Conservation (phyloP, 35 echinoderm and acorn worm species). For the Acanthaster planci region DNA sequence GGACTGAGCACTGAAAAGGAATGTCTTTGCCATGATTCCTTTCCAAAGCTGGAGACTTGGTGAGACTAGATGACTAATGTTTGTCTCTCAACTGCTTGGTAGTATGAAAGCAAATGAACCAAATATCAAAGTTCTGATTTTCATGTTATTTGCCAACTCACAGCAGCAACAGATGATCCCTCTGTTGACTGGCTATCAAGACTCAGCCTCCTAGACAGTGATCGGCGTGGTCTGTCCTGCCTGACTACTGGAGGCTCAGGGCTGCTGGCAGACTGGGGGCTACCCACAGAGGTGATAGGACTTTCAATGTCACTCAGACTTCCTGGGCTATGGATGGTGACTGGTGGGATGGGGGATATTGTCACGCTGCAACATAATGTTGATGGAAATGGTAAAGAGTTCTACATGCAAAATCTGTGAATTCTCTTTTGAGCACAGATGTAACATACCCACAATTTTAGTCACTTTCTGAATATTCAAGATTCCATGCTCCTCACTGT, state of each 20-base stretch:
- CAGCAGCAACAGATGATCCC: slow-evolving; percentile 56
- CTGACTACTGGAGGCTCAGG: slow-evolving; percentile 19
- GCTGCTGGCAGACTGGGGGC: slow-evolving; percentile 52
- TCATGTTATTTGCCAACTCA: slow-evolving; percentile 49
- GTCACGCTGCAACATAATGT: slow-evolving; percentile 40
- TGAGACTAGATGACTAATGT: too few relatives aligned
- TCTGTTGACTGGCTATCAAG: slow-evolving; percentile 92
- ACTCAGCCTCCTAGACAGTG: slow-evolving; percentile 69
- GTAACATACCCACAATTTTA: too few relatives aligned
- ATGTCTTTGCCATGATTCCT: too few relatives aligned
- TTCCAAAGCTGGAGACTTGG: too few relatives aligned
- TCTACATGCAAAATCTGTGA: too few relatives aligned
- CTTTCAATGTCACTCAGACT: slow-evolving; percentile 60
- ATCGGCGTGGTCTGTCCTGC: not conserved
- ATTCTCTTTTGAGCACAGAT: too few relatives aligned
- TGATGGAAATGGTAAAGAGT: too few relatives aligned
- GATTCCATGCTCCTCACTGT: too few relatives aligned
- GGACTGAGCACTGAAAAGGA: too few relatives aligned
- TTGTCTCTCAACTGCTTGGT: too few relatives aligned
- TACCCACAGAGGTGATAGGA: slow-evolving; percentile 45
- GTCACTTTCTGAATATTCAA: too few relatives aligned
- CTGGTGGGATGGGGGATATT: slow-evolving; percentile 43
- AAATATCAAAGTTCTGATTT: not conserved
- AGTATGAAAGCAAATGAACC: too few relatives aligned
- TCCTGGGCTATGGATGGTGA: slow-evolving; percentile 39